Percentiles rank a stretch among this genome's conserved stretches.
Evolutionary conservation across 2,888 invertebrate genomes (phyloP).

Genomic region (Philereme vetulata): DNA sequence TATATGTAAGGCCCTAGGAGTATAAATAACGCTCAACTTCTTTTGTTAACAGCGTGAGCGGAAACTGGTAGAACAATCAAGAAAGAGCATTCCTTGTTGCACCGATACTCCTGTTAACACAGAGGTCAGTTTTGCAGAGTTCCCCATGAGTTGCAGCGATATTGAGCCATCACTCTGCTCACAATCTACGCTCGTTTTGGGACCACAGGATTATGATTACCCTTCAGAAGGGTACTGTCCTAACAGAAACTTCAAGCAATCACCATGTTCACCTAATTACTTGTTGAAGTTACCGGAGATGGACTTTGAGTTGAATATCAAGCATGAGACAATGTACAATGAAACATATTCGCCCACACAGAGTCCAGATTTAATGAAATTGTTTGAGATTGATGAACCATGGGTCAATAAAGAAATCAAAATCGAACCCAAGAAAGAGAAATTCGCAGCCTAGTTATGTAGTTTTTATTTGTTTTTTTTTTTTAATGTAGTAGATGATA

Average conservation of each 20-base stretch:
- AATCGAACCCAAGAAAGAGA: conserved; percentile 14
- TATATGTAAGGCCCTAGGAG: too few relatives aligned
- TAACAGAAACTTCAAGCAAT: conserved; percentile 8
- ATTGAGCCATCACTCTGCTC: conserved; percentile 27
- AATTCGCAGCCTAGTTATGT: too few relatives aligned
- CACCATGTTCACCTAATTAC: conserved; percentile 13
- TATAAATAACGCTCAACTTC: neutral
- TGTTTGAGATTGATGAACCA: neutral
- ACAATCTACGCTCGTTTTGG: conserved; percentile 26
- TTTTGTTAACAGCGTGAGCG: conserved; percentile 40
- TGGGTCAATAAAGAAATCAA: conserved; percentile 21
- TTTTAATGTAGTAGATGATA: too few relatives aligned
- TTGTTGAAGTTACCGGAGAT: neutral
- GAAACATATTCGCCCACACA: conserved; percentile 28
- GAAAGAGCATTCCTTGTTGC: conserved; percentile 6
- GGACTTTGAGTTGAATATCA: conserved; percentile 20
- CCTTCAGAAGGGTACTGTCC: conserved; percentile 13
- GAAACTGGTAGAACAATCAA: conserved; percentile 28
- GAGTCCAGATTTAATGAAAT: conserved; percentile 5
- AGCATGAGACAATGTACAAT: conserved; percentile 25
- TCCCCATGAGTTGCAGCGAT: conserved; percentile 20
- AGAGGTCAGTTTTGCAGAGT: conserved; percentile 23
- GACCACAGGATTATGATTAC: conserved; percentile 11
- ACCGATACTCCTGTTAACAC: conserved; percentile 18
- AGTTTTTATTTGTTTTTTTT: too few relatives aligned